Evolutionary conservation across 1,140 invertebrate genomes (phyloP).

Genomic region (Brachionus paranguensis): DNA sequence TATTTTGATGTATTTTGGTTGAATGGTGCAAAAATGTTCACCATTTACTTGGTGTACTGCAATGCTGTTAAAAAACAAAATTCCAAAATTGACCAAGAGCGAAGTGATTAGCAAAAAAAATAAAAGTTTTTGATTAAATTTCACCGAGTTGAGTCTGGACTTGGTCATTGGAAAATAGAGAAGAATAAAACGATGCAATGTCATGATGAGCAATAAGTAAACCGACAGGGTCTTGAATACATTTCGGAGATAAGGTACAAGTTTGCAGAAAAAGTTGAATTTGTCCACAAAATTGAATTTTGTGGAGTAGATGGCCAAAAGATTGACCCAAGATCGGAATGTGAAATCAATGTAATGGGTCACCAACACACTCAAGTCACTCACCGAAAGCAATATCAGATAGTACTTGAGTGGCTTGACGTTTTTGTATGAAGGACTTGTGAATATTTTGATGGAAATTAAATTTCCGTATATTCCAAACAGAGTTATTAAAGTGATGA

Average conservation of each 20-base stretch:
- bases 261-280: neutral
- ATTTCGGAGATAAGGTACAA: neutral
- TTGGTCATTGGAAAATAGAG: conserved; percentile 3
- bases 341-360: neutral
- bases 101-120: neutral
- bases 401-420: neutral
- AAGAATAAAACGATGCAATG: neutral
- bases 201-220: neutral
- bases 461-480: conserved; percentile 9
- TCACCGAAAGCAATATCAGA: neutral
- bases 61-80: neutral
- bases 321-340: conserved; percentile 6
- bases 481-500: neutral
- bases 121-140: neutral
- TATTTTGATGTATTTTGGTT: neutral
- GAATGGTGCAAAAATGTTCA: neutral
- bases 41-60: neutral
- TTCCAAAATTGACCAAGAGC: neutral
- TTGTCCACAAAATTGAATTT: conserved; percentile 23
- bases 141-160: neutral
- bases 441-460: neutral
- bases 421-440: neutral
- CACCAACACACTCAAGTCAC: neutral
- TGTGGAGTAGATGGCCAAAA: neutral
- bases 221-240: neutral